Conservation (phyloP, 2,113 vertebrate species). For the Antechinus flavipes region DNA sequence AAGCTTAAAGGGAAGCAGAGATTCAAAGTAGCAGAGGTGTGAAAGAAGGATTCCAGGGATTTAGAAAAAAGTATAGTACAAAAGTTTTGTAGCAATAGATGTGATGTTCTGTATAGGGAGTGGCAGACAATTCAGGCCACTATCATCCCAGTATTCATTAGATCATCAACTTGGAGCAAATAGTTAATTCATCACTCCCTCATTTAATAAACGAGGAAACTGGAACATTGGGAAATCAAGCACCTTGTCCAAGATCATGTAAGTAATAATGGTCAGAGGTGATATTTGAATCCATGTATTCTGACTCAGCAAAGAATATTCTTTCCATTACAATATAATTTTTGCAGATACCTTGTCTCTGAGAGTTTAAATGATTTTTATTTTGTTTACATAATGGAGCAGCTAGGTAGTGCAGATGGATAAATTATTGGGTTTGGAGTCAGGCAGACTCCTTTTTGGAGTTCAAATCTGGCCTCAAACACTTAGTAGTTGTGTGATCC, state of each 20-base stretch:
- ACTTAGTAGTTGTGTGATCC: background rate
- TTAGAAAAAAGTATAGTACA: background rate
- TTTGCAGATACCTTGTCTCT: background rate
- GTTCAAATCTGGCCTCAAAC: background rate
- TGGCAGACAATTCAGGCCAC: background rate
- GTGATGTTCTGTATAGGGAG: background rate
- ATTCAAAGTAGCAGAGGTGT: background rate
- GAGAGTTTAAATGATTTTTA: background rate
- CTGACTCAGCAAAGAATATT: background rate
- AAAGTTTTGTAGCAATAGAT: background rate
- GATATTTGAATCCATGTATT: background rate
- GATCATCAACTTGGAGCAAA: background rate
- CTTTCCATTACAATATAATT: background rate
- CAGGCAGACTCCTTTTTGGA: background rate
- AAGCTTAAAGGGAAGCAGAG: background rate
- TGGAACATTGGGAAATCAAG: background rate
- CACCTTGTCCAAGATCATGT: background rate
- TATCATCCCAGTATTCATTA: background rate
- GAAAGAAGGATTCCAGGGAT: background rate
- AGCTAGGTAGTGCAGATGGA: background rate
- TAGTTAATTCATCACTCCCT: background rate
- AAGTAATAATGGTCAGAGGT: background rate
- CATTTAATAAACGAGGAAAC: background rate
- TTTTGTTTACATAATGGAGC: background rate
- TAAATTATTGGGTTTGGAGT: background rate